These are phyloP conservation scores for Parotocinclus haroldoi DNA, from an alignment of 2,797 vertebrate species.

Conservation along the genomic window DNA sequence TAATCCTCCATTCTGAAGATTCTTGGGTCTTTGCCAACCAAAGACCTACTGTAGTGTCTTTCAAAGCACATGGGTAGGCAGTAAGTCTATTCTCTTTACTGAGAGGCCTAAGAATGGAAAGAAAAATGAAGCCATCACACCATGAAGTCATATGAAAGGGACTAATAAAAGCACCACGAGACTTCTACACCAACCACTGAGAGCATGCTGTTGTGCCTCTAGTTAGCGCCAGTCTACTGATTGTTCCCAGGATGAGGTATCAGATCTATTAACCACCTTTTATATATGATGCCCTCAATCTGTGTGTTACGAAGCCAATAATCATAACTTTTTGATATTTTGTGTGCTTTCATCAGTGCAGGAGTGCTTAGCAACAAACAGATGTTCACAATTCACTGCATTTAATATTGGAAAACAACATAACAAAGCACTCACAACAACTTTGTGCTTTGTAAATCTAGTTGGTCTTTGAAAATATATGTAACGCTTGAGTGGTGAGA, in stretches of 20 bases:
- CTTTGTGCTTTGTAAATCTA: constrained; percentile 52
- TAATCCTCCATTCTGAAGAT: constrained; percentile 61
- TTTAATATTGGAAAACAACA: neutral
- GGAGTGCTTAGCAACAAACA: neutral
- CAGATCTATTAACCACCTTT: neutral
- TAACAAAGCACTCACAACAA: constrained; percentile 30
- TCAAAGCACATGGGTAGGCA: constrained; percentile 33
- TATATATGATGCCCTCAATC: neutral
- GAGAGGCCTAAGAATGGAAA: constrained; percentile 21
- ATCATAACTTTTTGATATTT: constrained; percentile 4
- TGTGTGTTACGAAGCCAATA: neutral
- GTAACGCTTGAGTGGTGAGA: constrained; percentile 9
- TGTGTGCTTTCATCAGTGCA: neutral
- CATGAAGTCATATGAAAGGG: constrained; percentile 23
- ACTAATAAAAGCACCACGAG: neutral
- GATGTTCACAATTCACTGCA: too few species aligned
- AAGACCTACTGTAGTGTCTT: constrained; percentile 45
- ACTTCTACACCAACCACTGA: neutral
- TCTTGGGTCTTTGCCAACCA: constrained; percentile 55
- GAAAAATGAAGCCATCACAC: constrained; percentile 39
- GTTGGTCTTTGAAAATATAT: constrained; percentile 52
- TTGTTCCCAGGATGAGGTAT: constrained; percentile 3
- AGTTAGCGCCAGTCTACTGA: constrained; percentile 4
- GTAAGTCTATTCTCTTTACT: constrained; percentile 35
- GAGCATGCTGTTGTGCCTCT: constrained; percentile 7